Evolutionary conservation across 2,113 vertebrate genomes (phyloP).

Genomic region (Recurvirostra avosetta): DNA sequence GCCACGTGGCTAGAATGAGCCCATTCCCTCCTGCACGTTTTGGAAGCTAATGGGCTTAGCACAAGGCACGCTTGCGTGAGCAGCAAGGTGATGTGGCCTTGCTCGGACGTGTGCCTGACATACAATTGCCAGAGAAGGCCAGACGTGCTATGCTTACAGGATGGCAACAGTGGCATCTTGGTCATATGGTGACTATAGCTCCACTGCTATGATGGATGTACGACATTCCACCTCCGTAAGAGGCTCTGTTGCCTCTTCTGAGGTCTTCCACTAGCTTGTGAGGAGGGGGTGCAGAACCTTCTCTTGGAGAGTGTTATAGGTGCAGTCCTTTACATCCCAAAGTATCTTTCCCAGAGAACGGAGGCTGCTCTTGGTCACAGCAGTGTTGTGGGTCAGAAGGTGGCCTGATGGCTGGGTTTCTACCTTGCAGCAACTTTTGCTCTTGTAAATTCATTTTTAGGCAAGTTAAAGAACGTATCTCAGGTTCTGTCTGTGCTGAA

Average conservation of each 20-base stretch:
- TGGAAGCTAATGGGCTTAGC: no score
- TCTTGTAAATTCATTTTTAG: background rate
- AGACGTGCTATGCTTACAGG: background rate
- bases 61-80: no score
- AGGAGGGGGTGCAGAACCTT: background rate
- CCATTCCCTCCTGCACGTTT: no score
- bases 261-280: background rate
- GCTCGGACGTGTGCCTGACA: no score
- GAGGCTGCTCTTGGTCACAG: background rate
- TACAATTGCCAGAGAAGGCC: no score
- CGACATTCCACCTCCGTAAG: rapidly evolving
- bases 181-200: background rate
- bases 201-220: background rate
- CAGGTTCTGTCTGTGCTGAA: background rate
- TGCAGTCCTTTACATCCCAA: background rate
- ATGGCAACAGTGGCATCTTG: background rate
- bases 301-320: background rate
- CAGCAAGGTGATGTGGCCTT: no score
- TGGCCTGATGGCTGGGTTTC: background rate
- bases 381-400: background rate
- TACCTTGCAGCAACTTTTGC: background rate
- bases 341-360: background rate
- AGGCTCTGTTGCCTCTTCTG: background rate
- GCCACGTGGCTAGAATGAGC: no score
- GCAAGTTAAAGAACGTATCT: background rate